These are phyloP conservation scores for Morpho achilles DNA, from an alignment of 2,888 invertebrate genomes.

Conservation along the genomic window DNA sequence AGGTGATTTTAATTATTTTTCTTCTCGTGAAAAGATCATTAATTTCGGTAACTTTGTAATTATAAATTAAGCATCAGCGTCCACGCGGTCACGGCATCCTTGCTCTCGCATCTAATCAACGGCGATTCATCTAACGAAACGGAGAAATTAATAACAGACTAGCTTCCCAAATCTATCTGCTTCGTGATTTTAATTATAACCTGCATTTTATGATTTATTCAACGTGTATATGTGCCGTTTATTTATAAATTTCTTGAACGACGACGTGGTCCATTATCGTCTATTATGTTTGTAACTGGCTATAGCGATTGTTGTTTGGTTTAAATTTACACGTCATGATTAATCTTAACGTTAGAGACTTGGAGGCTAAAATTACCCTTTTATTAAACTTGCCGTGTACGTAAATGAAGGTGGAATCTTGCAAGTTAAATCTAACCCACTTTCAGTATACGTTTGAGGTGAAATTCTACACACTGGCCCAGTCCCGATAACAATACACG, in stretches of 20 bases:
- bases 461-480: too few relatives aligned
- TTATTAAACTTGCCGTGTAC: too few relatives aligned
- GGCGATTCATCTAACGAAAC: conserved; percentile 73
- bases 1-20: conserved; percentile 26
- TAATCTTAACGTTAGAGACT: too few relatives aligned
- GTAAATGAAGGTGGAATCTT: too few relatives aligned
- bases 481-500: too few relatives aligned
- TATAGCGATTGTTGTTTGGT: not conserved
- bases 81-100: conserved; percentile 54
- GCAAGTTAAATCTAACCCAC: too few relatives aligned
- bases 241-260: conserved; percentile 47
- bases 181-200: conserved; percentile 71
- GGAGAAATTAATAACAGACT: conserved; percentile 71
- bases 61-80: conserved; percentile 72
- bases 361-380: too few relatives aligned
- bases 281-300: conserved; percentile 18
- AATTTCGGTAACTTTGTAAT: conserved; percentile 52
- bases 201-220: conserved; percentile 63
- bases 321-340: too few relatives aligned
- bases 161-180: conserved; percentile 63
- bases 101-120: conserved; percentile 61
- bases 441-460: too few relatives aligned
- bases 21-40: conserved; percentile 63
- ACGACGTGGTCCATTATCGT: conserved; percentile 10
- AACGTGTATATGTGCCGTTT: conserved; percentile 56